Conservation (phyloP, 1,140 invertebrate species). For the Drosophila pandora region DNA sequence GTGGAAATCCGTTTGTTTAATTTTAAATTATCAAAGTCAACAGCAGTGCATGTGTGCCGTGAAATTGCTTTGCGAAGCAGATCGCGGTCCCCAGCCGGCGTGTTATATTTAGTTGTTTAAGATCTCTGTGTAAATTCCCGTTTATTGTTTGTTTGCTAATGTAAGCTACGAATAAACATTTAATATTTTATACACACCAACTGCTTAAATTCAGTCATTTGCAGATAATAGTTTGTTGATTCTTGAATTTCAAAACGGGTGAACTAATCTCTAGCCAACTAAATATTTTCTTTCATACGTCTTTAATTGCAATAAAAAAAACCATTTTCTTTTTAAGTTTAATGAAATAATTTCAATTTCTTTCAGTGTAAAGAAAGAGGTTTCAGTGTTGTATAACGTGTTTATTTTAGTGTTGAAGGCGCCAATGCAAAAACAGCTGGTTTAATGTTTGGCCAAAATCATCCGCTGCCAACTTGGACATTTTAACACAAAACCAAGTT, state of each 20-base stretch:
- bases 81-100: constrained; percentile 37
- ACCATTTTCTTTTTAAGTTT: too few relatives aligned
- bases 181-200: constrained; percentile 54
- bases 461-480: constrained; percentile 1
- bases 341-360: neutral
- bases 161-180: constrained; percentile 62
- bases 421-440: neutral
- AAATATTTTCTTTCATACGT: too few relatives aligned
- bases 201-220: neutral
- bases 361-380: neutral
- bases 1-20: constrained; percentile 34
- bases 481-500: neutral
- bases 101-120: constrained; percentile 65
- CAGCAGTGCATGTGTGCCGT: constrained; percentile 16
- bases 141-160: constrained; percentile 66
- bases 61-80: constrained; percentile 13
- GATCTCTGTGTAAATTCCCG: constrained; percentile 76
- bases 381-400: neutral
- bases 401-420: neutral
- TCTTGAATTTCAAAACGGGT: too few relatives aligned
- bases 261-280: too few relatives aligned
- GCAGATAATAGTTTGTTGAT: too few relatives aligned
- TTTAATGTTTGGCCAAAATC: constrained; percentile 2
- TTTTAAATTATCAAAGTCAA: constrained; percentile 52
- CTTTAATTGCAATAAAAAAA: too few relatives aligned